Base-by-base conservation (phyloP, 2,797 vertebrate species). In the Xenops minutus region DNA sequence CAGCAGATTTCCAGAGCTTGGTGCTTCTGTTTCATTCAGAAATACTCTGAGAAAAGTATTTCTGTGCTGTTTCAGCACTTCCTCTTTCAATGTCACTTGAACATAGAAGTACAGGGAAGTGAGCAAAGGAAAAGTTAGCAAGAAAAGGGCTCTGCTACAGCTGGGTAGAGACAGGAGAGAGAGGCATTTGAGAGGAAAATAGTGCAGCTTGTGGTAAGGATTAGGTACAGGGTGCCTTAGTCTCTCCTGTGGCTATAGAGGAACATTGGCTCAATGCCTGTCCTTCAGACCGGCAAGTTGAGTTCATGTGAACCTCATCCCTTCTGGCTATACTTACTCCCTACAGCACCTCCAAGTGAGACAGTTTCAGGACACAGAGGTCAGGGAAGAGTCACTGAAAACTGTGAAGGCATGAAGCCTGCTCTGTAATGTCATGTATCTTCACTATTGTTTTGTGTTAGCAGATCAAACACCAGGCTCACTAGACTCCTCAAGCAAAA, bases 21-120 rank as follows among this genome's bases (percentile, higher is more conserved):
- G 21, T 67, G 72, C 64, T 95, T 97, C 84, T 0, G 5, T 84
- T 93, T 91, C 41, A 83, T 68, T 81, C 84, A 93, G 84, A 96
- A 94, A 89, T 80, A 74, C 84, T 91, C 64, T 91, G 91, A 89
- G 75, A 93, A 94, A 92, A 81, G 11, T 9, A n/a, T n/a, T n/a
- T n/a, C n/a, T n/a, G 7, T 5, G 27, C 21, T 89, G 6, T 81
- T 95, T 80, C 79, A 85, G 56, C 22, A 63, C 59, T 97, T 96
- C 94, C 89, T 83, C 95, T 96, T 96, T 95, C 84, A 56, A 16
- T 89, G 67, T 85, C 6, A 0, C 26, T 85, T 89, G 49, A 95
- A 81, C 26, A 3, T 22, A 64, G 63, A 51, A 81, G 68, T 36
- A 80, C 79, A 56, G 84, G 48, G 84, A 93, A 89, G 78, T 23